These are phyloP conservation scores for Meles meles DNA, from an alignment of 2,113 vertebrate species.

Conservation along the genomic window DNA sequence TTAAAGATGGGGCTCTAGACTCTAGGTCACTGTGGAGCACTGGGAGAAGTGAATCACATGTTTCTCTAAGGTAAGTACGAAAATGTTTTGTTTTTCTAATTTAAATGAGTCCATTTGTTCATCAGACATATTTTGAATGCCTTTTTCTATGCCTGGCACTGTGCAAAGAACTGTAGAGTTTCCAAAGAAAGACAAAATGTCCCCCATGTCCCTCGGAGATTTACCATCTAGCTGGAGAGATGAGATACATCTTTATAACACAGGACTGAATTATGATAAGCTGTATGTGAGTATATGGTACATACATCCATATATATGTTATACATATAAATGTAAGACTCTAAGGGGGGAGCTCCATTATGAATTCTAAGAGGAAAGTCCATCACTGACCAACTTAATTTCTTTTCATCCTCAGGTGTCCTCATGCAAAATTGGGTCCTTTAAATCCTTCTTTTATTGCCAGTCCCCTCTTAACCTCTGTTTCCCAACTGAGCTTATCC, in stretches of 20 bases:
- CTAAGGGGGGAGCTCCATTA: not conserved
- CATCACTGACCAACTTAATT: not conserved
- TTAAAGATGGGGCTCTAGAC: slow-evolving; percentile 35
- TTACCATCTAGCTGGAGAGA: not conserved
- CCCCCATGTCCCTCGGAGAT: not conserved
- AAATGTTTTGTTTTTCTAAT: not conserved
- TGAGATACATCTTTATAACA: not conserved
- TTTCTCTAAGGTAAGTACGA: not conserved
- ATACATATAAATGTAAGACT: not conserved
- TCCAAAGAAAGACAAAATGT: slow-evolving; percentile 60
- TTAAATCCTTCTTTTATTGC: not conserved
- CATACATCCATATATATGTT: not conserved
- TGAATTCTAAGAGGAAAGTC: not conserved
- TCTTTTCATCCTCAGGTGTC: not conserved
- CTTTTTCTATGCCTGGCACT: slow-evolving; percentile 36
- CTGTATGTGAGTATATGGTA: not conserved
- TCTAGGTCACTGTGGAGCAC: not conserved
- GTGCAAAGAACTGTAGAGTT: slow-evolving; percentile 55
- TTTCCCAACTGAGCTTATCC: not conserved
- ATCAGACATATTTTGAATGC: not conserved
- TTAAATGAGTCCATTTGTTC: slow-evolving; percentile 22
- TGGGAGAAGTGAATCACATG: not conserved
- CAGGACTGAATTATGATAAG: not conserved
- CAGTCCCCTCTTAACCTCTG: not conserved
- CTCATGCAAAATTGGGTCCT: not conserved